Base-by-base conservation (phyloP, 2,888 invertebrate genomes). In the Sarcophaga variegata region DNA sequence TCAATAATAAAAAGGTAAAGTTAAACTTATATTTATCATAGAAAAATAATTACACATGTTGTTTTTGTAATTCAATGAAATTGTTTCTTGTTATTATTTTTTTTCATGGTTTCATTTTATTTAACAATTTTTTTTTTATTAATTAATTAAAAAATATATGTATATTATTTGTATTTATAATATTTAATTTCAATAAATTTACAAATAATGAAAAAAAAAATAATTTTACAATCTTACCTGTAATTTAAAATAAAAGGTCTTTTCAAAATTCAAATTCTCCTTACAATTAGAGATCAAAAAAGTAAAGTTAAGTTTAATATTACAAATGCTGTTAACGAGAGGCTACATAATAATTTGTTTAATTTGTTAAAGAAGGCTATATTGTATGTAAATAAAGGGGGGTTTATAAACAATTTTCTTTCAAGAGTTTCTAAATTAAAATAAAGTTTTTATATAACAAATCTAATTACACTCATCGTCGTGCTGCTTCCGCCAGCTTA, bases 11-110 rank as follows among this genome's bases (percentile, higher is more conserved):
- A 22, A 67, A 60, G 27, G 12, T 4, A 14, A 17, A 54, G 4
- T 17, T 4, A 12, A 54, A 54, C 49, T 54, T 17, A 54, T 54
- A 17, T 45, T 17, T 66, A 25, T 12, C 12, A 20, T 37, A 66
- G 14, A 63, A 54, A 84, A 81, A 85, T 85, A 78, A 85, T 77
- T 69, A 78, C 69, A 85, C 77, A 62, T 78, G 81, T 82, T 81
- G 62, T 74, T 74, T 74, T 70, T 54, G 70, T 54, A 54, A 14
- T 54, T 54, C 54, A 54, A 37, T 37, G 10, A 72, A 72, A 83
- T 71, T 72, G 82, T 81, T 82, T 62, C 47, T 74, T 71, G 67
- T 17, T 67, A 59, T 64, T 76, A 12, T 25, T 60, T 69, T 78
- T 75, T 6, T 60, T 12, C 47, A 67, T 86, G 80, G 47, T 82